Base-by-base conservation (phyloP, 37 sponge, comb jelly and placozoan species). In the Amphimedon queenslandica region DNA sequence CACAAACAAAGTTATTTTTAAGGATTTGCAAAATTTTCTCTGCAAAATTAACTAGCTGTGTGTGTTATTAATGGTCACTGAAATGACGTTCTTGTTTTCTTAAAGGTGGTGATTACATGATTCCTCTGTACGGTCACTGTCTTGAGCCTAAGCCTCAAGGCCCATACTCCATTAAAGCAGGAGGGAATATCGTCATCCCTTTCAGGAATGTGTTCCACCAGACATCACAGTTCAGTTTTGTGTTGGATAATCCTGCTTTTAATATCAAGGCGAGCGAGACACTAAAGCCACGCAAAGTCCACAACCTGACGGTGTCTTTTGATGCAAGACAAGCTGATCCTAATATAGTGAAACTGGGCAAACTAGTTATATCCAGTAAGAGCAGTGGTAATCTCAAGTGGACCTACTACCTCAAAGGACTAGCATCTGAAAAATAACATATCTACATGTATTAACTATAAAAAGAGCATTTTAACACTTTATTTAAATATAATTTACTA, bases 111-210 rank as follows among this genome's bases (percentile, higher is more conserved):
- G 99, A 98, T 55, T 98, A 98, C 66, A 41, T 61, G 42, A 82
- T 98, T 74, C 99, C 99, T 21, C 79, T 98, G 27, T 20, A 69
- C 37, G 99, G 99, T 25, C 93, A 94, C 78, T 95, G 99, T 47
- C 84, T 92, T 37, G 67, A 69, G 1, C 96, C 99, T 58, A 94
- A 89, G 57, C 99, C 99, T 29, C 96, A 95, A 72, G 99, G 99
- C 0, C 99, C 99, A 25, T 92, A 82, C 70, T 75, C 78, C 38
- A 83, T 98, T 76, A 86, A 83, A 72, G 89, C 93, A 29, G 93
- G 96, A 13, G 43, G 65, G 10, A 95, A 74, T 30, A 88, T 87
- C 61, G 81, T 58, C 41, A 95, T 98, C 23, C 93, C 93, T 32
- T 98, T 98, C 82, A 94, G 87, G 72, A 98, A 98, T 53, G 79